Evolutionary conservation across 2,797 vertebrate genomes (phyloP), one percentile per base, ranked within the genome.

Genomic region (Rachycentron canadum): DNA sequence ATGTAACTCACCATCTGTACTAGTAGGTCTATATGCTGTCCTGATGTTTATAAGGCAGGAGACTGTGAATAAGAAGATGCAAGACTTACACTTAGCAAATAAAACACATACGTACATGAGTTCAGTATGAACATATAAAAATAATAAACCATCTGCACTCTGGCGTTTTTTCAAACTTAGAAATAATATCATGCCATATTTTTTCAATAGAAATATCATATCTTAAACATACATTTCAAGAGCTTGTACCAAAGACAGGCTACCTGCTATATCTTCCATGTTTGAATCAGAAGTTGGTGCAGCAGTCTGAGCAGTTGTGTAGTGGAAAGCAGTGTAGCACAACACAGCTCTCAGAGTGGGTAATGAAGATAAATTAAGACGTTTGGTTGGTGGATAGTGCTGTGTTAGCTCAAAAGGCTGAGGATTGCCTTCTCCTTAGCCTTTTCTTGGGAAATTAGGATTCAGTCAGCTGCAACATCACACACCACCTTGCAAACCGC

Each of bases 281-380:
- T 71, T 34, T 49, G 58, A 79, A 63, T 75, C 73, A 53, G 65
- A 88, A 75, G 82, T 61, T 66, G 65, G 50, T 71, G 69, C 82
- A 71, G 73, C 60, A 73, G 76, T 30, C 26, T 21, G 78, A 79
- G 73, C 59, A 34, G 60, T n/a, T 38, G 74, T 73, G 71, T 72
- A 88, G 87, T 79, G 63, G 53, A 81, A 82, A 84, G 85, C 90
- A 84, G 68, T 56, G 83, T 66, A 80, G 76, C 90, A 85, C 87
- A 88, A 78, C 85, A 34, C 78, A 69, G 79, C 87, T 78, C 82
- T 87, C 75, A 21, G 78, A 81, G 78, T 75, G 88, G 67, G 82
- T 93, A 94, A 94, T 93, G 92, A 93, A 93, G 93, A 94, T 89
- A 85, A 93, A 94, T 95, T 90, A 93, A 93, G 91, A 93, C 73